Base-by-base conservation (phyloP, 1,140 invertebrate genomes). In the Diachasmimorpha longicaudata region DNA sequence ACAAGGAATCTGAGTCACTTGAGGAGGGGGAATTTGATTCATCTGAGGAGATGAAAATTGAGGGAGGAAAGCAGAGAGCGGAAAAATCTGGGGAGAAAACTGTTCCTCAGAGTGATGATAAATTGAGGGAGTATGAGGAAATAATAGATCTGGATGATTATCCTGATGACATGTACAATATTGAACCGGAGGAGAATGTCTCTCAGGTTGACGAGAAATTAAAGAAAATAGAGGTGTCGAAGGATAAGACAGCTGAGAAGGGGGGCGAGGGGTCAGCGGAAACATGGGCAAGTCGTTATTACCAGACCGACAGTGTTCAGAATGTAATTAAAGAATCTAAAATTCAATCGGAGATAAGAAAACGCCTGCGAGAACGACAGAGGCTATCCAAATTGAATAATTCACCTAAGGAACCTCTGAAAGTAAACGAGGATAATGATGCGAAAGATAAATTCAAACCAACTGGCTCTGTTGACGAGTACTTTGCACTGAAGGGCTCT, bases 91-190 rank as follows among this genome's bases (percentile, higher is more conserved):
- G 68, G 16, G 58, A 63, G 71, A 72, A 63, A 42, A 39, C 16
- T n/a, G 21, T 44, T 39, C 16, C 37, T 39, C 14, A 11, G 13
- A 63, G 11, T 23, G 31, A 39, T 39, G 58, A 67, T 42, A 37
- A 68, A 72, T 73, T 76, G 16, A 71, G 77, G 4, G 86, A 87
- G 25, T 77, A 82, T 4, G 85, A 87, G 36, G 87, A 87, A 75
- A 85, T 89, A 31, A 89, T 89, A 14, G 87, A 89, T 78, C 82
- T 89, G n/a, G 88, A 89, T 75, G 82, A 87, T 83, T 89, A 89
- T 75, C 82, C 87, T 0, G 86, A 89, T 44, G 86, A 88, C 31
- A 88, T 88, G 81, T 86, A 87, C 63, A 84, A 86, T 19, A 80
- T 84, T 19, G 88, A 86, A 19, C 80, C 63, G 25, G 80, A 74